Evolutionary conservation across 2,888 invertebrate species (phyloP), one percentile per base, ranked within the genome.

Genomic region (Andrena fulva): DNA sequence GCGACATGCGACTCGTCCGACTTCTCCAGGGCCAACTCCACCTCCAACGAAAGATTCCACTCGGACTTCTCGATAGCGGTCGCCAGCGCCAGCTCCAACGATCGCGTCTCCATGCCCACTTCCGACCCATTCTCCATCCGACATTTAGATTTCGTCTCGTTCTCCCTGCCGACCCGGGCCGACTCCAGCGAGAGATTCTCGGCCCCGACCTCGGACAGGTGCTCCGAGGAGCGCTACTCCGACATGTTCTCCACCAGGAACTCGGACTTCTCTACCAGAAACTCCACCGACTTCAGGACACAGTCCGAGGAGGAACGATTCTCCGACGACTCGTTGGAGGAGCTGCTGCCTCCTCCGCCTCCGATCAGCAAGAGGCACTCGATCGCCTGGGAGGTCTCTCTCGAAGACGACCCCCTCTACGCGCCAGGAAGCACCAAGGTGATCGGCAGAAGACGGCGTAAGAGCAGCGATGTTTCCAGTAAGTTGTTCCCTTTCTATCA

Each of bases 371-470:
- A 97, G 94, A 95, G 97, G 90, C 96, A 96, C 92, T 97, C 97
- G 92, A 97, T 97, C 89, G 97, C 97, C 84, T 97, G 98, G 97
- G 97, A 98, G 95, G 97, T 98, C 85, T 96, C 97, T 84, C 95
- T 98, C 90, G 95, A 95, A 76, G 96, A 96, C 92, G 96, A 96
- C 92, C 96, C 96, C 77, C 95, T 96, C 60, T 95, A 96, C 82
- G 96, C 96, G 63, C 97, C 97, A 62, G 97, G 96, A 70, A 96
- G 96, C 91, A 96, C 96, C 84, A 96, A 96, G 94, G 96, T 96
- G 80, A 94, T 94, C 31, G 94, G 93, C 10, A 92, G 94, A 72
- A 92, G 95, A 87, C 91, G 94, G 63, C 91, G 94, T 77, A 93
- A 94, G 84, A 94, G 94, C 85, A 94, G 94, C 78, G 95, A 95